phyloP scores from a whole-genome alignment of 2,797 vertebrate species.

The Phaenicophaeus curvirostris region DNA sequence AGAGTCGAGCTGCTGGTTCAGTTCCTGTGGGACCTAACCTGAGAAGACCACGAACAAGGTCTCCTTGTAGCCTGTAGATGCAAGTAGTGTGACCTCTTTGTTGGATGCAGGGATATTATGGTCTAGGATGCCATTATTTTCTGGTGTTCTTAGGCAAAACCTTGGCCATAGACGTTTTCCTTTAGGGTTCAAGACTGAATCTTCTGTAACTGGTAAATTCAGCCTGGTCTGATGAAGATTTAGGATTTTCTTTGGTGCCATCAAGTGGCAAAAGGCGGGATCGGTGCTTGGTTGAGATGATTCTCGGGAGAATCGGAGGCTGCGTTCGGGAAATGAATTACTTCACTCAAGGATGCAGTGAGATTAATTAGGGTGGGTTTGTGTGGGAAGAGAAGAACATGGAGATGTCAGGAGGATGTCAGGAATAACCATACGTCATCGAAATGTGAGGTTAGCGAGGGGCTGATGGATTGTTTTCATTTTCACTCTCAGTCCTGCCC shows the following conservation, averaged over 20 bases:
- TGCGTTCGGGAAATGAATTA: rapidly evolving
- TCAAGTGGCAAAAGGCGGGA: neutral
- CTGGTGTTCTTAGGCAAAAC: too few relatives aligned
- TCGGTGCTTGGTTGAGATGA: neutral
- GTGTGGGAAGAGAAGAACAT: neutral
- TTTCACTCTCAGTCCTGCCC: too few relatives aligned
- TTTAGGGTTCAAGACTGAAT: neutral
- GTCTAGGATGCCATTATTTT: neutral
- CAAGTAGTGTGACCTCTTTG: rapidly evolving
- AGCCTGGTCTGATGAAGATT: rapidly evolving
- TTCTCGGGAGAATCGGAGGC: rapidly evolving
- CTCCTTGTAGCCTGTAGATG: too few relatives aligned
- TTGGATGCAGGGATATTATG: neutral
- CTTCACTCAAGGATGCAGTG: rapidly evolving
- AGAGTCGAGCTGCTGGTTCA: neutral
- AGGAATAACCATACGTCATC: rapidly evolving
- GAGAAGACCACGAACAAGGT: neutral
- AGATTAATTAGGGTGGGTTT: neutral
- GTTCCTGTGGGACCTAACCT: rapidly evolving
- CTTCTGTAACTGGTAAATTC: rapidly evolving
- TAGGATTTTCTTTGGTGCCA: constrained; percentile 50
- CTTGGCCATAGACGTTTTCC: rapidly evolving
- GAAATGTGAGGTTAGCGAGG: rapidly evolving
- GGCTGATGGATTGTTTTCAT: rapidly evolving
- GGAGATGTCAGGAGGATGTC: rapidly evolving